Percentiles rank a stretch among this genome's conserved stretches.
These are phyloP conservation scores for Falcaria lacertinaria DNA, from an alignment of 2,888 invertebrate species.

Conservation along the genomic window DNA sequence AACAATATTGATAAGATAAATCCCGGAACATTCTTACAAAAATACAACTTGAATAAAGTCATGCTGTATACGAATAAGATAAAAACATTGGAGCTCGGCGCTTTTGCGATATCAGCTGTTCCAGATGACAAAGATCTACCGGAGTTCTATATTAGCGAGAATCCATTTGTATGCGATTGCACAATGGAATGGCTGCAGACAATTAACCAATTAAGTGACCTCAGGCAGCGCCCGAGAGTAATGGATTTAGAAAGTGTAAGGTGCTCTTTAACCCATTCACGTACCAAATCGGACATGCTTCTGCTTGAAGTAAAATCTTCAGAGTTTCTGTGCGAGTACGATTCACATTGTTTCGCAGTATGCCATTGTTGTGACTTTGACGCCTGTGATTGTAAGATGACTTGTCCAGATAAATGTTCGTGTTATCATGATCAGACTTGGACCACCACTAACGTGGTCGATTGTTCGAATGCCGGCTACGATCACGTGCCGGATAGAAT, in stretches of 20 bases:
- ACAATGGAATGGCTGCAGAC: constrained; percentile 92
- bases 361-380: constrained; percentile 95
- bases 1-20: constrained; percentile 85
- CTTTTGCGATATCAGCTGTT: constrained; percentile 83
- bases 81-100: constrained; percentile 84
- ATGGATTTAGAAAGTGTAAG: constrained; percentile 88
- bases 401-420: constrained; percentile 91
- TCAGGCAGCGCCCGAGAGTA: constrained; percentile 87
- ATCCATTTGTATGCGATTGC: constrained; percentile 92
- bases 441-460: constrained; percentile 89
- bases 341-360: constrained; percentile 89
- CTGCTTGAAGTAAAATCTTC: constrained; percentile 84
- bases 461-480: constrained; percentile 88
- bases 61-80: constrained; percentile 88
- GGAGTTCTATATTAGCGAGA: constrained; percentile 88
- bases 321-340: constrained; percentile 90
- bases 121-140: constrained; percentile 85
- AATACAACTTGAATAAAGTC: constrained; percentile 86
- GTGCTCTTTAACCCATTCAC: constrained; percentile 86
- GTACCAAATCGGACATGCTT: constrained; percentile 81
- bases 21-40: constrained; percentile 85
- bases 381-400: constrained; percentile 95
- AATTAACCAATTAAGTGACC: constrained; percentile 86
- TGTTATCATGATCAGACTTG: constrained; percentile 93
- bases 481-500: constrained; percentile 87